phyloP scores from a whole-genome alignment of 2,113 vertebrate species.

The Pristiophorus japonicus region DNA sequence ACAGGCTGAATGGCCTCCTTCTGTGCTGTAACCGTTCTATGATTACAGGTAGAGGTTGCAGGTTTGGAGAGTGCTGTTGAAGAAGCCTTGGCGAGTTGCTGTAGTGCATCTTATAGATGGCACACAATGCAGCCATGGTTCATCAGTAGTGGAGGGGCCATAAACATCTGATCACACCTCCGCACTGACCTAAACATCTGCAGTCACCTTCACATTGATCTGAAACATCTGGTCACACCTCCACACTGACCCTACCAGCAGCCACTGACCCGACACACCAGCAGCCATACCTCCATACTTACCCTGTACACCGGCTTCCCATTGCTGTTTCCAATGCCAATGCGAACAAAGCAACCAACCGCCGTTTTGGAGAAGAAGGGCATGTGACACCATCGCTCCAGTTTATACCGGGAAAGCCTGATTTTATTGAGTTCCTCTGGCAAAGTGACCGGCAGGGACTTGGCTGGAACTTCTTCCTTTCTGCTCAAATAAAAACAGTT shows the following conservation, averaged over 20 bases:
- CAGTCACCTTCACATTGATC: too few species aligned
- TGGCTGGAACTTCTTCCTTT: conserved; percentile 90
- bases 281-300: conserved; percentile 40
- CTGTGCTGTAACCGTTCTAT: too few species aligned
- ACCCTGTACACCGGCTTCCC: conserved; percentile 97
- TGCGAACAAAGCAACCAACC: conserved; percentile 92
- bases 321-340: conserved; percentile 96
- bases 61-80: too few species aligned
- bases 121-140: too few species aligned
- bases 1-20: too few species aligned
- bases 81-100: too few species aligned
- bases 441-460: conserved; percentile 87
- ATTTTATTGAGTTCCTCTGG: conserved; percentile 90
- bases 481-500: conserved; percentile 52
- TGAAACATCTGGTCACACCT: too few species aligned
- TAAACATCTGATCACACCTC: too few species aligned
- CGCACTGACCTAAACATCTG: too few species aligned
- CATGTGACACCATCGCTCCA: conserved; percentile 99
- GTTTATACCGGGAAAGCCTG: conserved; percentile 89
- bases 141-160: too few species aligned
- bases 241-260: neutral
- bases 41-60: too few species aligned
- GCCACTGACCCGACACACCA: neutral
- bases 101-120: too few species aligned
- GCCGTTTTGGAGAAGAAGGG: conserved; percentile 96